Base-by-base conservation (phyloP, 2,113 vertebrate species). In the Strix uralensis region DNA sequence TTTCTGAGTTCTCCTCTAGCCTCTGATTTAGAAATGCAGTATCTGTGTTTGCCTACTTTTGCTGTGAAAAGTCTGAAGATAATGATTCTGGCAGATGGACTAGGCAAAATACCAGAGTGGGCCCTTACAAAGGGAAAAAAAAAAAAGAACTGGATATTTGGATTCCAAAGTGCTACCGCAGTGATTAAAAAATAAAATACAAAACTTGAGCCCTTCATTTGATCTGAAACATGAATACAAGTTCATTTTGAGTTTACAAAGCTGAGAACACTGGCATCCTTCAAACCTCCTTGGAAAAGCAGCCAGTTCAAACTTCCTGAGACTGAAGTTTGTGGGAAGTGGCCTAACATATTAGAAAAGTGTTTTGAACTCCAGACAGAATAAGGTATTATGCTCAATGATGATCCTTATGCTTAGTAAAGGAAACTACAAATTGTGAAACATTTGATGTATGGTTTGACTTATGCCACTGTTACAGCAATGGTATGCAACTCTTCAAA, bases 221-320 rank as follows among this genome's bases (percentile, higher is more conserved):
- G 85, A 94, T 96, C 92, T 92, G 93, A 94, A 96, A 92, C 74
- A 58, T 72, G 84, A 96, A 95, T 71, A 94, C 78, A 88, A 79
- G 94, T 95, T 97, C 94, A 97, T 81, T 93, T 95, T 77, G 75
- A 94, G 87, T 96, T 95, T 96, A 92, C 81, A 94, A 95, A 95
- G n/a, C 92, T 91, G 94, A 94, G 93, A 96, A 95, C 91, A 95
- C 91, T 96, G 91, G 91, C 90, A 95, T 88, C 90, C 87, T 96
- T 91, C 82, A 95, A 74, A 62, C 46, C 13, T 52, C 77, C 72
- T 89, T 85, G 82, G 94, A 95, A 97, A 92, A 91, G 73, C 87
- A 92, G 92, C 96, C 95, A 96, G 86, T 85, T 95, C 80, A 97
- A 97, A 97, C 95, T 97, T 97, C 94, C 94, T 96, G 95, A 88